Evolutionary conservation across 2,797 vertebrate genomes (phyloP).

Genomic region (Hipposideros larvatus): DNA sequence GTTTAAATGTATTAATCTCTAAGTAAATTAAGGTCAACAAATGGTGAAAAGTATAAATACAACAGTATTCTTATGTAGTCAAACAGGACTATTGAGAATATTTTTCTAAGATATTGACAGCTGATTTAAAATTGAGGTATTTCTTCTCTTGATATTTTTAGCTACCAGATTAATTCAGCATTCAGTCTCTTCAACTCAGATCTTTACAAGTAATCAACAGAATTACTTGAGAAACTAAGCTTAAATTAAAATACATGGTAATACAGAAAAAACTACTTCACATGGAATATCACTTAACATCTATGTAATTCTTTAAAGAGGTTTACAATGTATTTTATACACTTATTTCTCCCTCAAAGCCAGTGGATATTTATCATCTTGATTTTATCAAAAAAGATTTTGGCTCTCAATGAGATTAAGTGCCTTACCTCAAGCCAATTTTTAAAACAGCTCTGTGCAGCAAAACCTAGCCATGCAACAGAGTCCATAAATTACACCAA

Average conservation of each 20-base stretch:
- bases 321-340: neutral
- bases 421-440: neutral
- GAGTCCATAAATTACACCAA: neutral
- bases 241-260: slow-evolving; percentile 31
- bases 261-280: neutral
- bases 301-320: neutral
- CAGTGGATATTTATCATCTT: neutral
- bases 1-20: slow-evolving; percentile 5
- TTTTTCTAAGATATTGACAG: slow-evolving; percentile 19
- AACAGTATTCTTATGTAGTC: neutral
- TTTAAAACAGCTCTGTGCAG: slow-evolving; percentile 9
- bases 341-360: neutral
- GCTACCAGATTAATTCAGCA: neutral
- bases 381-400: slow-evolving; percentile 21
- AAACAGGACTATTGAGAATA: neutral
- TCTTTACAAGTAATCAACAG: slow-evolving; percentile 13
- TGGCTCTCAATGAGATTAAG: neutral
- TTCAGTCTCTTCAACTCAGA: neutral
- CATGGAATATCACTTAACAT: neutral
- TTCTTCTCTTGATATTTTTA: slow-evolving; percentile 42
- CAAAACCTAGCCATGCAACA: neutral
- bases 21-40: neutral
- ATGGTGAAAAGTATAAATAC: neutral
- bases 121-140: neutral
- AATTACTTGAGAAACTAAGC: neutral